Base-by-base conservation (phyloP, 2,113 vertebrate genomes). In the Hypanus sabinus region DNA sequence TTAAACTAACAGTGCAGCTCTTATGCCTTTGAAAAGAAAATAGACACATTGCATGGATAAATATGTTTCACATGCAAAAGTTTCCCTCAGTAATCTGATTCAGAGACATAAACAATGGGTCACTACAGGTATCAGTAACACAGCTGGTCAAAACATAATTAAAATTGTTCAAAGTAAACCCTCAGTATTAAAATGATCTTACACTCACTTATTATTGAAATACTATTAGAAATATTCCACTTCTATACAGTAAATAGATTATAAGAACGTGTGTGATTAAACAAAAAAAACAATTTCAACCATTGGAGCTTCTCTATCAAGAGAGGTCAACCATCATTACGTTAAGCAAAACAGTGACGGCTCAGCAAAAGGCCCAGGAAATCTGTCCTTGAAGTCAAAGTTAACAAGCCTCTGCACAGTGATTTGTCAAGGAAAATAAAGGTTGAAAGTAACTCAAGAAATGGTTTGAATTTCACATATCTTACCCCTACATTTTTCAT, bases 401-500 rank as follows among this genome's bases (percentile, higher is more conserved):
- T 88, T 62, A n/a, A 33, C 27, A 33, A 68, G 85, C 16, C 33
- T 33, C 85, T 33, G 18, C 57, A 33, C 11, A n/a, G 33, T 33
- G n/a, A 60, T 65, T 62, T 57, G 60, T 33, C 14, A 90, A n/a
- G 60, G n/a, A 62, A 68, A 90, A n/a, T 30, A 62, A 90, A 20
- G 85, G 65, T 65, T 90, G n/a, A 1, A 90, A 16, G 18, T 9
- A 12, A n/a, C 30, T 90, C 30, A 46, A 93, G 36, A 93, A 93
- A 93, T 22, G 24, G 11, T 93, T 2, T 27, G 8, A 93, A 55
- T 14, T 73, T 55, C 36, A 30, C 65, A 71, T 27, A 4, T 33
- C 70, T 46, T 73, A 71, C 62, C 65, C 68, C 73, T 93, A 46
- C 22, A 55, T 75, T 55, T 73, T 73, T 93, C 96, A 0, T 97